Evolutionary conservation across 2,113 vertebrate genomes (phyloP), one percentile per base, ranked within the genome.

Genomic region (Alexandromys fortis): DNA sequence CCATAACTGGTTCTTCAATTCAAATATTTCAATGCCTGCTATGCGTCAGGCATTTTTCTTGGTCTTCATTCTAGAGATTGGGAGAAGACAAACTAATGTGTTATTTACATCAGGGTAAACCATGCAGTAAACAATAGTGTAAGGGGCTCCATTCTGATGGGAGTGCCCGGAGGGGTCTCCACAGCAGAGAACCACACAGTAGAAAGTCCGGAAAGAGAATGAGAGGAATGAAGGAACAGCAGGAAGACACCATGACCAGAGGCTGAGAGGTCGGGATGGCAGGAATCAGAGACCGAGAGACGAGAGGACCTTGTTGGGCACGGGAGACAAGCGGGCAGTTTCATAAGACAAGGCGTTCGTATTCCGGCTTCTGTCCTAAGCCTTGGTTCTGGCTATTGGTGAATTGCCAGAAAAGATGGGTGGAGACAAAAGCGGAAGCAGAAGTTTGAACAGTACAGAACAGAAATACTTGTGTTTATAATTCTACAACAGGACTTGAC

Each of bases 391-490:
- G 85, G 63, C 35, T 92, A 52, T 49, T 35, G 14, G 86, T 86
- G 26, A 86, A 75, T 3, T 95, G 6, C 47, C 73, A 52, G 63
- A 86, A 89, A 63, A 42, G 68, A 61, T 4, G 21, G 26, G 45
- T 35, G 7, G 73, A 65, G 45, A 21, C 2, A 16, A 75, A 63
- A 52, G 68, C 16, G 13, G 33, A 90, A 92, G 19, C 47, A 87
- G 92, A 94, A 82, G 7, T 91, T n/a, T 81, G 73, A 76, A 30
- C 30, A 52, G 42, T 67, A 75, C 68, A 81, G 92, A 92, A 68
- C 85, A 65, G 63, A 92, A 70, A 90, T 52, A 75, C 21, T 42
- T 67, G 78, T 93, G 52, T 68, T 81, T 78, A 49, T 70, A 83
- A 91, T 78, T 82, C 81, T 94, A 0, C 55, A 78, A 35, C 88